Base-by-base conservation (phyloP, 2,888 invertebrate genomes). In the Drosophila pseudotakahashii region DNA sequence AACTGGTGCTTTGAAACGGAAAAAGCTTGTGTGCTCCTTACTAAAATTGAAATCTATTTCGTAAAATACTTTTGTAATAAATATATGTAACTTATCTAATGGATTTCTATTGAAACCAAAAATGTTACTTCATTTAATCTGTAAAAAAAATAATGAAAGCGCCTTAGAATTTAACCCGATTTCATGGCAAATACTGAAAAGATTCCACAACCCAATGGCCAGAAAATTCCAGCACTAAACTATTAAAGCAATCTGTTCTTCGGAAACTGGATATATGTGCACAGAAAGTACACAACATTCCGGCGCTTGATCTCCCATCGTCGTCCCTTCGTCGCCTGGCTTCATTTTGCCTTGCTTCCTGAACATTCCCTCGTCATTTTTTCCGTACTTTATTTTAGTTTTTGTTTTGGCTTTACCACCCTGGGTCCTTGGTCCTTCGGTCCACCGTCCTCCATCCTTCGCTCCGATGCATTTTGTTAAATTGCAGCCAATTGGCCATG, bases 401-500 rank as follows among this genome's bases (percentile, higher is more conserved):
- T 34, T 48, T 54, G 63, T 68, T 63, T 50, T 41, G 53, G 44
- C 45, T 60, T 57, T 67, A 32, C 71, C 76, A 70, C 50, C 69
- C 58, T 26, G 76, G 72, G 54, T 37, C 11, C 34, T 34, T 10
- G 11, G 34, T 11, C 5, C 11, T 34, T 3, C 1, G 11, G 11
- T 34, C 11, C 34, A 11, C 11, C 2, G 32, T 9, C 69, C 55
- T 37, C 74, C 70, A 52, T 37, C 67, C 51, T 57, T 76, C 76
- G 80, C 70, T 74, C 68, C 72, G 76, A 68, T 90, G 89, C 89
- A 90, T 79, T 89, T 90, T 89, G 87, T 81, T 90, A 81, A 85
- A 88, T 88, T 90, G 90, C 89, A 90, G 73, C 78, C 90, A 90
- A 90, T 89, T 89, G 89, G 77, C 79, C 85, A 77, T 87, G 83